Base-by-base conservation (phyloP, 2,888 invertebrate genomes). In the Cancer borealis region DNA sequence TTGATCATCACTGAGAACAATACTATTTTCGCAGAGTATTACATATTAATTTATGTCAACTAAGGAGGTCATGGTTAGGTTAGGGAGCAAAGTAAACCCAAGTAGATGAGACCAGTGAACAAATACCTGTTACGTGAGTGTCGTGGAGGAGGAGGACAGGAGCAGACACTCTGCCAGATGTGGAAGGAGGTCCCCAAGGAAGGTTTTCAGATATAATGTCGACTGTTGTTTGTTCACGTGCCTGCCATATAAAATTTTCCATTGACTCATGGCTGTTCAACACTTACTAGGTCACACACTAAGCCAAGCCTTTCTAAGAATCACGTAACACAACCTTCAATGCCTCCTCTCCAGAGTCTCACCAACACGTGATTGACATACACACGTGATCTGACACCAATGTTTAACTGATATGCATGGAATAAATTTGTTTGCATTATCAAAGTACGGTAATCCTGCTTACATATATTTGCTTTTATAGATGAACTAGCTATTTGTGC, bases 71-170 rank as follows among this genome's bases (percentile, higher is more conserved):
- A 39, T 39, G 39, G 39, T 39, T 39, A 39, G 39, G 39, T 39
- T 39, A 39, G 39, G 39, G 39, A 39, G 39, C 39, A 2, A 39
- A 39, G 2, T 39, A 39, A 39, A 39, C 39, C 39, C 39, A 39
- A 39, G 39, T 39, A 39, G 39, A 39, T 39, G 39, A 1, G 39
- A 39, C 39, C 73, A 73, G 73, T 5, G 73, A 73, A 26, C n/a
- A 73, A 89, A 46, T 92, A 92, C 92, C 92, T 87, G 92, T 87
- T 49, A 87, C 47, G 54, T 92, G 92, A 10, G 49, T 87, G 47
- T 39, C 17, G 49, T 92, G 92, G 39, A 47, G 87, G 87, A 92
- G 92, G 54, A 92, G 92, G 54, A 54, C 21, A 3, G 54, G 87
- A n/a, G 73, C 26, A 10, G 88, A 30, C n/a, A n/a, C 21, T 45